Evolutionary conservation across 2,888 invertebrate species (phyloP).

Genomic region (Yponomeuta sedellus): DNA sequence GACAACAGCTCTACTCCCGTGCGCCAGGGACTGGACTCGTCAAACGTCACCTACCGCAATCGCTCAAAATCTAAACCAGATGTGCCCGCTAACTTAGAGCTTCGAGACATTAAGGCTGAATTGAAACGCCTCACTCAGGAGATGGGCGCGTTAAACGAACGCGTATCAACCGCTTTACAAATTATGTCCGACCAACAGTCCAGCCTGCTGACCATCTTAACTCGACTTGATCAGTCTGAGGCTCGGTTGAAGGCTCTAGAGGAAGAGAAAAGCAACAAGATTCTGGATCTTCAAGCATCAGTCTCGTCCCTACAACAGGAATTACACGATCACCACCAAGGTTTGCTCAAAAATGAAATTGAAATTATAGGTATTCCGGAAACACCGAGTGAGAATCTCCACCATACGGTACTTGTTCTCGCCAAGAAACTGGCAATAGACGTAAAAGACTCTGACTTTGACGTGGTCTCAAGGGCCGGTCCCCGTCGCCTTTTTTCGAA

Average conservation of each 20-base stretch:
- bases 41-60: neutral
- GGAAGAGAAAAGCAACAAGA: neutral
- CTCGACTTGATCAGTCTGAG: neutral
- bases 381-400: no score
- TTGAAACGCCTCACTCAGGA: neutral
- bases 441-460: neutral
- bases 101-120: neutral
- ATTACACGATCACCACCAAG: no score
- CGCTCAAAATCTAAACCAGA: neutral
- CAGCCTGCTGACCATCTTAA: neutral
- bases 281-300: neutral
- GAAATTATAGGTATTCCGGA: no score
- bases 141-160: neutral
- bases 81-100: neutral
- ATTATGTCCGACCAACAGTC: neutral
- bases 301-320: no score
- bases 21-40: neutral
- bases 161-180: neutral
- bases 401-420: neutral
- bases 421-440: constrained; percentile 6
- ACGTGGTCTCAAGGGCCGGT: neutral
- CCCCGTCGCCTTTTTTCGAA: neutral
- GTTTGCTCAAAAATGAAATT: no score
- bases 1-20: neutral
- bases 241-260: neutral